Base-by-base conservation (phyloP, 2,888 invertebrate species). In the Gasteruption jaculator region DNA sequence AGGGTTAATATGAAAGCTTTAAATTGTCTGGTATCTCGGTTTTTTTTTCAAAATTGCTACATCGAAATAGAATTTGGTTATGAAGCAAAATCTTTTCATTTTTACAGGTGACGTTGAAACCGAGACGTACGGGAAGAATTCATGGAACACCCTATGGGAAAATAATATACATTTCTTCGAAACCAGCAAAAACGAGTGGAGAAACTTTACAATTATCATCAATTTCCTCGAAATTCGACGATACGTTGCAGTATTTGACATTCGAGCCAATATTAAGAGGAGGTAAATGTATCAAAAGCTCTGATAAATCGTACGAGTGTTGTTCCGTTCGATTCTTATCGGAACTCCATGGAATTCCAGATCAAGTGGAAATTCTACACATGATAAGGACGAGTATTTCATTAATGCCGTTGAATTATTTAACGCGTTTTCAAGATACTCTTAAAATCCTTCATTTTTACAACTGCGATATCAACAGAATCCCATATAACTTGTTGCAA, bases 371-470 rank as follows among this genome's bases (percentile, higher is more conserved):
- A 2, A 50, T 46, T 0, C 56, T 63, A 10, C 52, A 50, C 18
- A 51, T 59, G 8, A 44, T 51, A 1, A 36, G 50, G 1, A 60
- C 64, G n/a, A 45, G 46, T 4, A 46, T 63, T 6, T 43, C 45
- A 4, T 52, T 37, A 1, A 46, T 63, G 10, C 51, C 50, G 1
- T 36, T 40, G 8, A 45, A 50, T 12, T 33, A 48, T 2, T 61
- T 63, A n/a, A 31, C 36, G 0, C 58, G 57, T 21, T 63, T 63
- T 27, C 45, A 57, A 6, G 50, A 52, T 22, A 53, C 52, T 34
- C 27, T 63, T 4, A 51, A 45, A 14, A 46, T 41, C 18, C 49
- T 63, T 1, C 61, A 59, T 11, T 30, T 63, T 4, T 50, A 41
- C 5, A 57, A 60, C 18, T 64, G 61, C 16, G 48, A 47, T 2